Conservation (phyloP, 2,113 vertebrate genomes). For the Osmerus eperlanus region DNA sequence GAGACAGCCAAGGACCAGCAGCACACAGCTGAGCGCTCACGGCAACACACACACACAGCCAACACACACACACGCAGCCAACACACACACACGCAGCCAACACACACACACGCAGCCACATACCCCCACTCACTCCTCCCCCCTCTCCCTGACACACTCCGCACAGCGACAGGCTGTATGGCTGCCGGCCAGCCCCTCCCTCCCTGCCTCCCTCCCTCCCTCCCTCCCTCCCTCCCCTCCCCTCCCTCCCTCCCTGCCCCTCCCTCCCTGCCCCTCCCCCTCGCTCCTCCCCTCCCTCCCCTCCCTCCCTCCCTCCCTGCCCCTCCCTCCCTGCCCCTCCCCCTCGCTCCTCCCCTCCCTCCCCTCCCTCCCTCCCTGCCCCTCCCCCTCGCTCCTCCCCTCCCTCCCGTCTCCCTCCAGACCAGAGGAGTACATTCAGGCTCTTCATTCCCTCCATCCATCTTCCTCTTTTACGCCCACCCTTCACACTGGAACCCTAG, state of each 20-base stretch:
- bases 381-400: neutral
- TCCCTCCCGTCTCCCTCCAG: constrained; percentile 29
- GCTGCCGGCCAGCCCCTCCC: too few relatives aligned
- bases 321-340: too few relatives aligned
- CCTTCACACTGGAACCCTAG: neutral
- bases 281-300: constrained; percentile 11
- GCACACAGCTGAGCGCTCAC: constrained; percentile 59
- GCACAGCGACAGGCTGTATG: constrained; percentile 5
- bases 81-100: too few relatives aligned
- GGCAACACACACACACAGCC: constrained; percentile 21
- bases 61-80: neutral
- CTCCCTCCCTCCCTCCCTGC: constrained; percentile 11
- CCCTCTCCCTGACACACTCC: constrained; percentile 2
- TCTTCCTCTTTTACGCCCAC: neutral
- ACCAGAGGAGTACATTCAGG: constrained; percentile 15
- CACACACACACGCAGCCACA: neutral
- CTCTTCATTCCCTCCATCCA: neutral
- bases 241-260: constrained; percentile 15
- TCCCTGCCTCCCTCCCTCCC: too few relatives aligned
- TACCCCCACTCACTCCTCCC: neutral
- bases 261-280: neutral
- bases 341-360: too few relatives aligned
- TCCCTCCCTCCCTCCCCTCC: neutral
- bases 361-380: too few relatives aligned
- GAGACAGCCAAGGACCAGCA: constrained; percentile 62